Evolutionary conservation across 30 jellyfish, hydroid and myxozoan genomes (phyloP).

Genomic region (Aurelia sp.): DNA sequence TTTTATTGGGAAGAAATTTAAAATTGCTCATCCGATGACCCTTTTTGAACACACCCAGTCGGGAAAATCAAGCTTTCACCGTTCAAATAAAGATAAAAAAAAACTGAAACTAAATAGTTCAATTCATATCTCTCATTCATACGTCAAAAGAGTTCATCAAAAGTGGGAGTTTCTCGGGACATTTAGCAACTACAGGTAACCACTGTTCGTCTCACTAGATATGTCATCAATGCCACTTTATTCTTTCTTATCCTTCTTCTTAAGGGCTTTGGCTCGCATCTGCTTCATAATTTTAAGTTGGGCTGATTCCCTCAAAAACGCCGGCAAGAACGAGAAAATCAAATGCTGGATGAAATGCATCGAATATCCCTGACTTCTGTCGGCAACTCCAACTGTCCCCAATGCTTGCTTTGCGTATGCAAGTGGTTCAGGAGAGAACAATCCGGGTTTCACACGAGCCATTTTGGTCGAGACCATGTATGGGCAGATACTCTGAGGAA

Average conservation of each 20-base stretch:
- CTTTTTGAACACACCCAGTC: no score
- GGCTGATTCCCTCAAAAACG: neutral
- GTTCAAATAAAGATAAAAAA: no score
- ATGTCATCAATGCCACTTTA: neutral
- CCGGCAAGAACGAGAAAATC: slow-evolving; percentile 26
- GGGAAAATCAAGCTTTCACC: no score
- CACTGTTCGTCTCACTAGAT: no score
- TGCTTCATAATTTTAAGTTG: neutral
- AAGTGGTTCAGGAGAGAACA: slow-evolving; percentile 57
- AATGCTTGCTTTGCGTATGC: slow-evolving; percentile 68
- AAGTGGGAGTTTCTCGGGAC: no score
- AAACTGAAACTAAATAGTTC: no score
- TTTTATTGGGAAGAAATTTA: no score
- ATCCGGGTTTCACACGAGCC: slow-evolving; percentile 63
- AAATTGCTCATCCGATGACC: no score
- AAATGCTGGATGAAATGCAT: slow-evolving; percentile 44
- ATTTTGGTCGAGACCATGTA: slow-evolving; percentile 83
- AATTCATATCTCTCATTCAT: no score
- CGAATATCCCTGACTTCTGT: slow-evolving; percentile 66
- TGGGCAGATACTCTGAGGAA: slow-evolving; percentile 70
- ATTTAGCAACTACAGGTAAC: no score
- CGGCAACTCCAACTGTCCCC: slow-evolving; percentile 78
- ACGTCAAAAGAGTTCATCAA: no score
- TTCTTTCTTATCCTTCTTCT: neutral
- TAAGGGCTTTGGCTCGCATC: neutral